Evolutionary conservation across 2,797 vertebrate genomes (phyloP).

Genomic region (Silurus lanzhouensis): DNA sequence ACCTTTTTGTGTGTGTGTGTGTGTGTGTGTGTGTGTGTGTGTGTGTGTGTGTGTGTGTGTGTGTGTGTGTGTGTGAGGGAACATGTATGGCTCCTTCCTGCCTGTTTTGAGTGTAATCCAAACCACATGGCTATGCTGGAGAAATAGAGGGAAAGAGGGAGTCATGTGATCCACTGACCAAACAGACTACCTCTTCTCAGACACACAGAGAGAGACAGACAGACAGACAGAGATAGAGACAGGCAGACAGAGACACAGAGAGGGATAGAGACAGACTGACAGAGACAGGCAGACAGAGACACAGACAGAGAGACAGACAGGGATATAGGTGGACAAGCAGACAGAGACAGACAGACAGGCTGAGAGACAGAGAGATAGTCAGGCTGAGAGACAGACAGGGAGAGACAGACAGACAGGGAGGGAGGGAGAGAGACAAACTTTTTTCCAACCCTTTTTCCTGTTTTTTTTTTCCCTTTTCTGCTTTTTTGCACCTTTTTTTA

Average conservation of each 20-base stretch:
- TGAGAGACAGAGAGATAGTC: no score
- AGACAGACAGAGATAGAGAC: conserved; percentile 6
- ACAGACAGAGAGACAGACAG: no score
- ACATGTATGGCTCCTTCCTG: not conserved
- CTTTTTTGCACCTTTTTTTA: conserved; percentile 27
- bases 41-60: not conserved
- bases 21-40: not conserved
- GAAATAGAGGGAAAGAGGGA: not conserved
- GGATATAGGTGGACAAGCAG: no score
- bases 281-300: no score
- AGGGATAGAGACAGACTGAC: not conserved
- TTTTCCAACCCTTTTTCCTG: no score
- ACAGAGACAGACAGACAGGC: no score
- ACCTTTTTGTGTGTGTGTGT: not conserved
- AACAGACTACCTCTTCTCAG: conserved; percentile 29
- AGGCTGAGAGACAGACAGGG: no score
- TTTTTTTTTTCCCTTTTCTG: conserved; percentile 8
- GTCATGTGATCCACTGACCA: conserved; percentile 38
- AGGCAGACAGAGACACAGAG: not conserved
- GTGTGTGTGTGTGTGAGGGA: not conserved
- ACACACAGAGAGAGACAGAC: no score
- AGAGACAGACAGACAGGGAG: no score
- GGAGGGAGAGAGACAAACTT: no score
- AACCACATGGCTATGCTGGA: conserved; percentile 8
- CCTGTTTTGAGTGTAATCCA: conserved; percentile 27